Evolutionary conservation across 1,140 invertebrate species (phyloP), one percentile per base, ranked within the genome.

Genomic region (Drosophila ficusphila): DNA sequence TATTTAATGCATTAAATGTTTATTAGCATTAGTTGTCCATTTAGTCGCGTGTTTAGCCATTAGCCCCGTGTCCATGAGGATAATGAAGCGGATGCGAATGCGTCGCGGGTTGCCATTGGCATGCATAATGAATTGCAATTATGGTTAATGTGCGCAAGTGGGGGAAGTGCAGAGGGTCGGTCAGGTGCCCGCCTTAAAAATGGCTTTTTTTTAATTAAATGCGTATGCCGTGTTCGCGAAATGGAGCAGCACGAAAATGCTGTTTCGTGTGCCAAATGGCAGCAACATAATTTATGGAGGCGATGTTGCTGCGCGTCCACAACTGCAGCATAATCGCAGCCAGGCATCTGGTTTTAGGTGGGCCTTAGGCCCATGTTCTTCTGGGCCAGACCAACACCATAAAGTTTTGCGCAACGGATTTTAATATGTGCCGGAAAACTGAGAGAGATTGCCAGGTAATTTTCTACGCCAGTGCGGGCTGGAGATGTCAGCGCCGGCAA

Each of bases 111-210:
- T 29, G 51, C 25, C 70, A 49, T 31, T 48, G 70, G 27, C 60
- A 65, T 74, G 70, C 70, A 74, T 74, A 74, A 74, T 74, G 49
- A 65, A 74, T 56, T 38, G 42, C 70, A 65, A 74, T 74, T 74
- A 74, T 74, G 49, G 71, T 74, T 65, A 65, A 74, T 73, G 69
- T 44, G 51, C 47, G 14, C 36, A 18, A 39, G 36, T n/a, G 25
- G 48, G 49, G 34, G 7, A 39, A 46, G 27, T 23, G 18, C 4
- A 19, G 46, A 23, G 54, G 16, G 25, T 21, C 31, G 27, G 33
- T 44, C 57, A 73, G 69, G 69, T 53, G 48, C 46, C 31, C 25
- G 53, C 34, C 14, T 62, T 38, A 42, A 65, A 62, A 53, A 44
- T 53, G 68, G 8, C n/a, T 4, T 41, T 53, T 51, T 73, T 70